Conservation (phyloP, 2,888 invertebrate species). For the Carterocephalus palaemon region DNA sequence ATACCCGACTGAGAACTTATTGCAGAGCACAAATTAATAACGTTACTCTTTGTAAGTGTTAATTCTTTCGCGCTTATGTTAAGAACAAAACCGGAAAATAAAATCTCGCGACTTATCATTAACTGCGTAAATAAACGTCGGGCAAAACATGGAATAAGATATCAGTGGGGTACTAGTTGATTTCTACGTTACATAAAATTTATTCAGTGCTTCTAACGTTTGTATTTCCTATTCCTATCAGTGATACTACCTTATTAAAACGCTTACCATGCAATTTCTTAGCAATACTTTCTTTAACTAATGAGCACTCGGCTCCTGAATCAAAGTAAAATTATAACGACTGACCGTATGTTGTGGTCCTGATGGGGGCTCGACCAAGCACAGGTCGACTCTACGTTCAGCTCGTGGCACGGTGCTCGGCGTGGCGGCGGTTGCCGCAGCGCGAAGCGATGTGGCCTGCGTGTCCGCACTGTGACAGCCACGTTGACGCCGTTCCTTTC, state of each 20-base stretch:
- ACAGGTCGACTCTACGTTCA: background rate
- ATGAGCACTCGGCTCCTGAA: conserved; percentile 35
- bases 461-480: conserved; percentile 25
- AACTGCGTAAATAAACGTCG: background rate
- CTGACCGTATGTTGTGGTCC: conserved; percentile 1
- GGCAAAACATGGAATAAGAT: conserved; percentile 14
- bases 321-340: conserved; percentile 22
- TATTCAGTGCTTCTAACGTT: background rate
- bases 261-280: conserved; percentile 29
- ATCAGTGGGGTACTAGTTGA: background rate
- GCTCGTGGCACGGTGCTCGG: background rate
- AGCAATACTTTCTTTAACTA: conserved; percentile 31
- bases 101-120: conserved; percentile 10
- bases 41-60: background rate
- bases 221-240: conserved; percentile 8
- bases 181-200: conserved; percentile 1
- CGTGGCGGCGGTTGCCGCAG: background rate
- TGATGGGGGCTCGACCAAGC: background rate
- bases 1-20: conserved; percentile 4
- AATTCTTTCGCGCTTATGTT: background rate
- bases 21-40: conserved; percentile 1
- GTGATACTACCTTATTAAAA: conserved; percentile 7
- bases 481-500: conserved; percentile 25
- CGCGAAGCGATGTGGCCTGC: background rate
- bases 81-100: conserved; percentile 1